Evolutionary conservation across 2,797 vertebrate species (phyloP), one percentile per base, ranked within the genome.

Genomic region (Fratercula arctica): DNA sequence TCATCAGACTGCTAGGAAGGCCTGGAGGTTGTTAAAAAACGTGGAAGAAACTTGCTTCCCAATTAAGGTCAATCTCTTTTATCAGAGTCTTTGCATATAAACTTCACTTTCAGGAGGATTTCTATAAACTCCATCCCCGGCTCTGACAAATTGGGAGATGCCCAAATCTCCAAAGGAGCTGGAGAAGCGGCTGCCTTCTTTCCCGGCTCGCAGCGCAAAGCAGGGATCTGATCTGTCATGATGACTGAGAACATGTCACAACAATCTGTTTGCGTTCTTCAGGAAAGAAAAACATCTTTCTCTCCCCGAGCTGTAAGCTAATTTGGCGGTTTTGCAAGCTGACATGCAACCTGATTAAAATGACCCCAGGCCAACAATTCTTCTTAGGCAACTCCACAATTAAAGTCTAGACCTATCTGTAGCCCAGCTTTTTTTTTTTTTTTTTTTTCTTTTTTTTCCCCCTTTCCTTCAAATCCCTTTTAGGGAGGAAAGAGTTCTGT

Each of bases 251-350:
- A 97, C 94, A 84, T 97, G 97, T 98, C 97, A 97, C 97, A 97
- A 97, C 98, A 97, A 97, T 98, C 97, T 98, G 97, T 97, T 98
- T 97, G 97, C 35, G 9, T 98, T 98, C 97, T 96, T 96, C 91
- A 90, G 85, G 96, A 98, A 96, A 97, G 97, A 96, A 97, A 97
- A 97, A 95, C 98, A 97, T 98, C 97, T 98, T 98, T 97, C 93
- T 97, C 80, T 98, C 97, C 97, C 86, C 89, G 64, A 97, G 97
- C 97, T 95, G 97, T 70, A 91, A 96, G 96, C 96, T 98, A 97
- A 98, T 98, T 98, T 97, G 97, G 98, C 97, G 96, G 97, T 97
- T 98, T 97, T 97, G 97, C 96, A 97, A 98, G 97, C 97, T 98
- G 97, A 97, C 97, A 96, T 94, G 94, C 95, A 96, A 96, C 96